Base-by-base conservation (phyloP, 2,888 invertebrate genomes). In the Tiliacea aurago region DNA sequence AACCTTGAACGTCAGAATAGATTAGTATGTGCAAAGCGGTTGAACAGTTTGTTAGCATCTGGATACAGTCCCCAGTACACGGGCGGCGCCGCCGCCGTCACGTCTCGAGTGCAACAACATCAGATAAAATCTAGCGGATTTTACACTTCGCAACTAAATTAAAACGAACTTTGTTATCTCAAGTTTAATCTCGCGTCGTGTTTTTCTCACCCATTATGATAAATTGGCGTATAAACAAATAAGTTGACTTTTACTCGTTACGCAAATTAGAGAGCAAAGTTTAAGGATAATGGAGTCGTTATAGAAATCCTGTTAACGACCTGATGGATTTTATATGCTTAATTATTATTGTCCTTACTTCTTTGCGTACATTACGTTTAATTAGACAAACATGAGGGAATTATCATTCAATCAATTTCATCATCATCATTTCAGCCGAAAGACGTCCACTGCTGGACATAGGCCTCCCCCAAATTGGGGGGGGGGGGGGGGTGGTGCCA, bases 151-250 rank as follows among this genome's bases (percentile, higher is more conserved):
- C 53, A 80, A 80, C 70, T 76, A 82, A 85, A 85, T 78, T 81
- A 85, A 88, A 85, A 84, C 63, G 58, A 78, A 72, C 77, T 80
- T 80, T 69, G 81, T 71, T 81, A 80, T 81, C 81, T 67, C 59
- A 68, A 76, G 78, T 75, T 84, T 71, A 84, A 86, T 85, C 85
- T 83, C 58, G 56, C 62, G 71, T 78, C 78, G 68, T 78, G 77
- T 81, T 86, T 85, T 85, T 77, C 73, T 77, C 70, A 56, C 47
- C 56, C 70, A 72, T 84, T 80, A 73, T 79, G 69, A 75, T 84
- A 70, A 86, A 84, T 72, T 78, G 73, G 67, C 68, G 68, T 74
- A 77, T 79, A 77, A 84, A 84, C 77, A 84, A 85, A 84, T 84
- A 86, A 75, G 63, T 64, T 73, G 51, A 78, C 61, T 82, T 81